Conservation (phyloP, 1,140 invertebrate species). For the Zaprionus kolodkinae region DNA sequence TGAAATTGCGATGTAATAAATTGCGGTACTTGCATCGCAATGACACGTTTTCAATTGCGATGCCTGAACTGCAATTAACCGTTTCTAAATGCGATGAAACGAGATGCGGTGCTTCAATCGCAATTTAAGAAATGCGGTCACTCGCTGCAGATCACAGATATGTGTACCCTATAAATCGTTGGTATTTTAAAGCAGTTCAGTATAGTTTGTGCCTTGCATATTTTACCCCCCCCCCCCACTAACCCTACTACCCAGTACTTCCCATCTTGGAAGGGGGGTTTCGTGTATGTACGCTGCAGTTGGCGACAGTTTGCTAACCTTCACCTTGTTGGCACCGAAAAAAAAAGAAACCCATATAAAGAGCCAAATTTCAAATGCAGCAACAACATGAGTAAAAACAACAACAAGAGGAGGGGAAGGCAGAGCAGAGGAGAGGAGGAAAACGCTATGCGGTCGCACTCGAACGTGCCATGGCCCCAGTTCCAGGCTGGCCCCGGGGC, state of each 20-base stretch:
- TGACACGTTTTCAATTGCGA: too few species aligned
- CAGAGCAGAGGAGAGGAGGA: constrained; percentile 2
- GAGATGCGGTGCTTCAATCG: too few species aligned
- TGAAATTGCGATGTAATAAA: too few species aligned
- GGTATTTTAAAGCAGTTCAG: not conserved
- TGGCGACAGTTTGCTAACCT: constrained; percentile 61
- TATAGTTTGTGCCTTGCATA: constrained; percentile 3
- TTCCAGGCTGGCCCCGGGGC: constrained; percentile 31
- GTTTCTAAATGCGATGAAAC: too few species aligned
- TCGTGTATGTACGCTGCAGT: constrained; percentile 31
- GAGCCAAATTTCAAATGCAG: constrained; percentile 5
- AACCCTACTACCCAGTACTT: not conserved
- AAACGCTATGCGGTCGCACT: constrained; percentile 32
- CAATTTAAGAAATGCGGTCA: too few species aligned
- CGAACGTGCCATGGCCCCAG: constrained; percentile 64
- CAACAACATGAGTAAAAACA: not conserved
- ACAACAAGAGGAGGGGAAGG: not conserved
- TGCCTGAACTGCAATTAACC: too few species aligned
- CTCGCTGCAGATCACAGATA: too few species aligned
- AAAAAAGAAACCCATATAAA: constrained; percentile 5
- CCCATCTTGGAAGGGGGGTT: not conserved
- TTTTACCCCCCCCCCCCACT: not conserved
- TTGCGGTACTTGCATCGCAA: too few species aligned
- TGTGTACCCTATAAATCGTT: too few species aligned
- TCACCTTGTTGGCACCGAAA: constrained; percentile 71